Evolutionary conservation across 1,140 invertebrate species (phyloP).

Genomic region (Drosophila ficusphila): DNA sequence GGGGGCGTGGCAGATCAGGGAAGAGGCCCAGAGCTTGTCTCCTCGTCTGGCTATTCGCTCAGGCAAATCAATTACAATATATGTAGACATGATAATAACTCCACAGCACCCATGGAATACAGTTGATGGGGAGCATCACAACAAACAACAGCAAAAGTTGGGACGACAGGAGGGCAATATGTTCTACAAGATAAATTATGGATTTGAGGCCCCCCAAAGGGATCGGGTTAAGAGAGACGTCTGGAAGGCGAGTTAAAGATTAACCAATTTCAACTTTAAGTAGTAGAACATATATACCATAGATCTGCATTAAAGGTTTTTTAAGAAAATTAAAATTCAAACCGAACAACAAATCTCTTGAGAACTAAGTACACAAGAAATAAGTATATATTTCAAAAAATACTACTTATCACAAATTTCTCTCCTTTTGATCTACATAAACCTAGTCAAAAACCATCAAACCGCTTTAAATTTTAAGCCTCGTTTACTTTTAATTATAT

Average conservation of each 20-base stretch:
- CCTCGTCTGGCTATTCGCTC: conserved; percentile 19
- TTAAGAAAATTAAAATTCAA: no score
- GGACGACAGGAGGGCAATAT: conserved; percentile 12
- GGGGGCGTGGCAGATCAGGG: conserved; percentile 10
- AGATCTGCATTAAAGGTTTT: no score
- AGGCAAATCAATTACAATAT: conserved; percentile 77
- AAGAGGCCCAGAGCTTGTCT: conserved; percentile 5
- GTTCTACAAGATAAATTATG: conserved; percentile 62
- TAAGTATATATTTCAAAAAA: no score
- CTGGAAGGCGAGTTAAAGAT: conserved; percentile 21
- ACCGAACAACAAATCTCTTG: no score
- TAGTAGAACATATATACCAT: neutral
- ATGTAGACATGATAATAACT: conserved; percentile 59
- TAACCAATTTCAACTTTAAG: conserved; percentile 17
- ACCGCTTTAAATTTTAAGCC: neutral
- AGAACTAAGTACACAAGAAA: no score
- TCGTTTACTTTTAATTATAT: neutral
- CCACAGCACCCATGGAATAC: conserved; percentile 19
- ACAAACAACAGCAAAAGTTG: conserved; percentile 7
- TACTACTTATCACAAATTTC: no score
- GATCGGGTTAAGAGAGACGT: conserved; percentile 5
- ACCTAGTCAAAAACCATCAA: neutral
- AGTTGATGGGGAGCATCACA: conserved; percentile 12
- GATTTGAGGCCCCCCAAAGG: conserved; percentile 38
- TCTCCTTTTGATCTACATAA: neutral